Base-by-base conservation (phyloP, 2,113 vertebrate species). In the Colossoma macropomum region DNA sequence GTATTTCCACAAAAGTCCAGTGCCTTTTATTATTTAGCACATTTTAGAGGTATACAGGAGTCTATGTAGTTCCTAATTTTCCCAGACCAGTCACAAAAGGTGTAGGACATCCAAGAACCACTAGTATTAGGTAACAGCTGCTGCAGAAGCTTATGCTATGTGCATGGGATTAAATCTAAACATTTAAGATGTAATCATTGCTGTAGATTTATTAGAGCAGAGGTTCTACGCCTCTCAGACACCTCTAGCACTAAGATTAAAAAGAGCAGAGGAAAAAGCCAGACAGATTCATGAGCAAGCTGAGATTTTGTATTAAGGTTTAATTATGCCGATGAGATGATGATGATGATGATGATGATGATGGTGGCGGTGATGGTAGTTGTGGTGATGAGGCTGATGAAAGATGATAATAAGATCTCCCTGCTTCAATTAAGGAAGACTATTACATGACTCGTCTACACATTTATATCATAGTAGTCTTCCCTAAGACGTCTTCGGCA, bases 201-300 rank as follows among this genome's bases (percentile, higher is more conserved):
- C 25, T 45, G 23, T n/a, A 41, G n/a, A 71, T 38, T 45, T 41
- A 70, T 71, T 71, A 70, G 11, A 23, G 12, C 15, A 19, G 38
- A n/a, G 13, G 34, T 45, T n/a, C 41, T 45, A 45, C 45, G 34
- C 10, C n/a, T 71, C 38, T 45, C 38, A 71, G 68, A n/a, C 68
- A 71, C 68, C 11, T 71, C 38, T 25, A 45, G 41, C 68, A 54
- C 25, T 75, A 19, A 75, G 50, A 54, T 75, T 28, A 28, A 75
- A 8, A 50, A 52, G 19, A 52, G 71, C 15, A 27, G 48, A 15
- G 41, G 25, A 52, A 59, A 75, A 75, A 32, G 72, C 27, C 50
- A 73, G 52, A 56, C 27, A 75, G 72, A 75, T 75, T 75, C 72
- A 75, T 75, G 72, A 75, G 72, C 72, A 28, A 75, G 72, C 72